Percentiles rank a stretch among this genome's conserved stretches.
Evolutionary conservation across 2,113 vertebrate genomes (phyloP).

Genomic region (Sardina pilchardus): DNA sequence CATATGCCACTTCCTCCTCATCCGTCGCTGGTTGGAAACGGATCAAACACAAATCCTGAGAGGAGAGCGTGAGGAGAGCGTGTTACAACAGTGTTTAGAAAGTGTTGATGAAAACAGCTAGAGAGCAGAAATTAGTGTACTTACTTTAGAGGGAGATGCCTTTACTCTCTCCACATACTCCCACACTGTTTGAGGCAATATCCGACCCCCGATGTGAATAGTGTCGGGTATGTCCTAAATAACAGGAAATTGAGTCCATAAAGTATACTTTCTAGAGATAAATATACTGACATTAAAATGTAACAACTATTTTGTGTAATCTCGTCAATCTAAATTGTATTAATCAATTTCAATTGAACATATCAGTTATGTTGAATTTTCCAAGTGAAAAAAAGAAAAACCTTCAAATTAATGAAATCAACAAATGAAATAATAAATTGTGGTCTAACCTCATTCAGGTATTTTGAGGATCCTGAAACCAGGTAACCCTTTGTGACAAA

Average conservation of each 20-base stretch:
- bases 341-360: background rate
- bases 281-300: background rate
- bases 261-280: background rate
- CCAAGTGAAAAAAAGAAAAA: background rate
- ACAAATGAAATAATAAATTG: background rate
- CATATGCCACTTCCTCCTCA: constrained; percentile 95
- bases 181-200: constrained; percentile 94
- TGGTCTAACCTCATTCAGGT: constrained; percentile 83
- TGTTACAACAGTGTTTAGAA: background rate
- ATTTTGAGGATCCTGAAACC: constrained; percentile 89
- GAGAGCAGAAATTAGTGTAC: background rate
- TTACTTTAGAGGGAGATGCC: constrained; percentile 92
- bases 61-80: constrained; percentile 31
- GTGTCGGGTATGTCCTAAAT: constrained; percentile 93
- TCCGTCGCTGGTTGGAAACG: constrained; percentile 95
- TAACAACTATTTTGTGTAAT: background rate
- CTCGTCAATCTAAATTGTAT: background rate
- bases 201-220: constrained; percentile 93
- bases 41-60: constrained; percentile 91
- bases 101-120: background rate
- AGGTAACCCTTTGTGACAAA: constrained; percentile 94
- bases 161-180: constrained; percentile 95
- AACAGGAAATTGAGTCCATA: background rate
- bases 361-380: background rate
- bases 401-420: background rate